A percentile compares a stretch with the other conserved stretches of the same genome.
Conservation (phyloP, 2,797 vertebrate species). For the Sebastolobus altivelis region DNA sequence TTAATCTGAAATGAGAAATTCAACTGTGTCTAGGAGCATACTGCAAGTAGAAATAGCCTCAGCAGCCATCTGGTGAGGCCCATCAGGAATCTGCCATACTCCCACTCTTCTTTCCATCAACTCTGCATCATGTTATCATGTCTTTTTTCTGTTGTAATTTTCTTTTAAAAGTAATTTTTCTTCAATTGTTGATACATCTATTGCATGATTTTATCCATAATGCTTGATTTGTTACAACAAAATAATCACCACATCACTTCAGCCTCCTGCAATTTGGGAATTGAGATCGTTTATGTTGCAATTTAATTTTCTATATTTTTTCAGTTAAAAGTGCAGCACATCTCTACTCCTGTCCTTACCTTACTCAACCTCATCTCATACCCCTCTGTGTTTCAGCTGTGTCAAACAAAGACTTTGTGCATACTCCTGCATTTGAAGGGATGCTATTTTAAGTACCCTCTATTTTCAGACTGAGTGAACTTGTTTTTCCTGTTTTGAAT, state of each 20-base stretch:
- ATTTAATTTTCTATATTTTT: not conserved
- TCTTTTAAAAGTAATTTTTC: not conserved
- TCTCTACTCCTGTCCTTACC: not conserved
- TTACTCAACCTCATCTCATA: not conserved
- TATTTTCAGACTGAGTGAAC: conserved; percentile 61
- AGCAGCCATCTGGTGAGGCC: conserved; percentile 67
- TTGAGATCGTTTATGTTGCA: not conserved
- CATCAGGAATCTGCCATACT: conserved; percentile 54
- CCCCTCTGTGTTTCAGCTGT: conserved; percentile 7
- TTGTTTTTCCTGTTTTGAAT: conserved; percentile 45
- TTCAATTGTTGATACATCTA: not conserved
- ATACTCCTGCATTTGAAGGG: conserved; percentile 24
- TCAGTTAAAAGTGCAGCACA: not conserved
- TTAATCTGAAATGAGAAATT: conserved; percentile 42
- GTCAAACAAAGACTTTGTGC: conserved; percentile 31
- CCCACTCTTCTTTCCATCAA: conserved; percentile 55
- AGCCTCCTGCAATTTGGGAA: not conserved
- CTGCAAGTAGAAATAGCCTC: conserved; percentile 28
- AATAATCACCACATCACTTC: not conserved
- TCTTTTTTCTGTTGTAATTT: not conserved
- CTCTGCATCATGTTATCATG: conserved; percentile 27
- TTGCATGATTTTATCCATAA: not conserved
- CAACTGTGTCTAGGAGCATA: conserved; percentile 36
- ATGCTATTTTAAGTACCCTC: conserved; percentile 59
- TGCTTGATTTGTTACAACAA: not conserved